Evolutionary conservation across 2,797 vertebrate species (phyloP), one percentile per base, ranked within the genome.

Genomic region (Arctocebus calabarensis): DNA sequence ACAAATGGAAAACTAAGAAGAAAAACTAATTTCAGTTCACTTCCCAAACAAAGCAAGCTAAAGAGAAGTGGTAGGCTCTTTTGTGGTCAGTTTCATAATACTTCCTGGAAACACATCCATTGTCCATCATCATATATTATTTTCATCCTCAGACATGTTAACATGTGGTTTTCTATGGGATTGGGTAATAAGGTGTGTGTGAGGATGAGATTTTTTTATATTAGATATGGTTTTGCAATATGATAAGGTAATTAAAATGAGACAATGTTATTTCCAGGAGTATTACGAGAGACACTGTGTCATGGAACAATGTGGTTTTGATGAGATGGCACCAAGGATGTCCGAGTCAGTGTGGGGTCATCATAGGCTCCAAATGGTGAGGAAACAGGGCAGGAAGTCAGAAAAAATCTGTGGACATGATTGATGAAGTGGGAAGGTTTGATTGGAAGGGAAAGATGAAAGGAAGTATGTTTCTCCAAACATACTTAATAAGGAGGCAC

Each of bases 221-320:
- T 96, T 97, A 96, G 92, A 95, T 95, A 96, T 90, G 88, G 88
- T 96, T 97, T 91, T 95, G 92, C 52, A 97, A 96, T 92, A 83
- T 83, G 92, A 90, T 97, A 95, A 87, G 74, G 61, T 93, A 97
- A 96, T 88, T 88, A 59, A 95, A 94, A 93, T 29, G 78, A 75
- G 68, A 70, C 94, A 95, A 61, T 79, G 70, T 93, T 97, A 96
- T 96, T 97, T 97, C 74, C 93, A 95, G 73, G 70, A 96, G 82
- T 96, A 62, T 95, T 94, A 88, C 92, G 85, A 92, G 61, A 94
- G 40, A 97, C 89, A 96, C 40, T 79, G 40, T 96, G 68, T 96
- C 90, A 95, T 92, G 59, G 82, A 97, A 93, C 91, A 81, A 94
- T 2, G 8, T 96, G 94, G 95, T 78, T 96, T 93, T 95, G 82